Evolutionary conservation across 2,888 invertebrate genomes (phyloP), one percentile per base, ranked within the genome.

Genomic region (Drosophila picticornis): DNA sequence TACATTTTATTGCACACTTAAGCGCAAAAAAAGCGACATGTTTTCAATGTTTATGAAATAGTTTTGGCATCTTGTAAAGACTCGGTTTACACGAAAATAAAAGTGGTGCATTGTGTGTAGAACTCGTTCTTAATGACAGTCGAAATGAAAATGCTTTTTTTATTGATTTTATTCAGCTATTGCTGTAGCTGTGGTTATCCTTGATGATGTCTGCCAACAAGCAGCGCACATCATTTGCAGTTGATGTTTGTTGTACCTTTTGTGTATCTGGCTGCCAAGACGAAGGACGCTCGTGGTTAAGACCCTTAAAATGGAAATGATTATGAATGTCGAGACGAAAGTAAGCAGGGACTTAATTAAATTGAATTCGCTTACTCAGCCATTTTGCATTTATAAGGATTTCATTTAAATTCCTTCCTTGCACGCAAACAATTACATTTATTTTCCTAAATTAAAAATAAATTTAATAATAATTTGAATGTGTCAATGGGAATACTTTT

Each of bases 151-250:
- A 69, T 81, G 60, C 69, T 61, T 65, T 75, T 70, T 38, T 43
- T 80, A 62, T 69, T 67, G 71, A 74, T 77, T 83, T 67, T 80
- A 50, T 67, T 11, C 11, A 29, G 43, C 38, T 66, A 36, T 57
- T 63, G 53, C 58, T 64, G 53, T 64, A 38, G 56, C 22, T 50
- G 60, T 55, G 60, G 68, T 71, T 80, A 74, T 74, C 72, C 62
- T 78, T 77, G 67, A 51, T 74, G 69, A 53, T 73, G 76, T 76
- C 64, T 62, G 62, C 72, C 38, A 60, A 83, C 74, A 82, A 83
- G 62, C 68, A 63, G 59, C 53, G 69, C 72, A 81, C 71, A 77
- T 86, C 81, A 75, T 52, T 87, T 77, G 78, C 82, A 84, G 84
- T 69, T 71, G 64, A 59, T 61, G 43, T 58, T 53, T 53, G 55